Percentiles rank a stretch among this genome's conserved stretches.
phyloP scores from a whole-genome alignment of 1,140 invertebrate species.

The Zaprionus capensis region DNA sequence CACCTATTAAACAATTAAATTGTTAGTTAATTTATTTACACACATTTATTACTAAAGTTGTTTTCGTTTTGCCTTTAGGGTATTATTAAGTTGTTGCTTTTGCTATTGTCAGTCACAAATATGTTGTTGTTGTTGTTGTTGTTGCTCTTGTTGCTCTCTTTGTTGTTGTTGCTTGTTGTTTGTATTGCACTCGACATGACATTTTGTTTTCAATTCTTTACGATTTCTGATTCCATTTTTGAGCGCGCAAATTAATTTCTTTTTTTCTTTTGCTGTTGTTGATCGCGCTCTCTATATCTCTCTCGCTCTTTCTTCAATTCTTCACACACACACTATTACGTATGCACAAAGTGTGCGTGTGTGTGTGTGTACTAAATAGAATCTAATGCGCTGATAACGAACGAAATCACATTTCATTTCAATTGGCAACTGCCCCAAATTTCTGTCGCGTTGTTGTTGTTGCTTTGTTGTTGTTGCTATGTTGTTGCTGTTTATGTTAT shows the following conservation, averaged over 20 bases:
- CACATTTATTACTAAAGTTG: conserved; percentile 57
- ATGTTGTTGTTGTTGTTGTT: conserved; percentile 22
- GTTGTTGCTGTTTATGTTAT: conserved; percentile 39
- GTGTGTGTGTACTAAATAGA: conserved; percentile 31
- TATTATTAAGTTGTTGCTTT: conserved; percentile 36
- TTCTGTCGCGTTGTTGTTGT: conserved; percentile 47
- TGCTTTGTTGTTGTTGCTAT: conserved; percentile 15
- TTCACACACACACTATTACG: not conserved
- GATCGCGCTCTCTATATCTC: not conserved
- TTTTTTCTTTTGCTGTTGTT: conserved; percentile 13
- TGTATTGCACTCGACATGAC: conserved; percentile 60
- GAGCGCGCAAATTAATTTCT: conserved; percentile 22
- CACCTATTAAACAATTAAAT: conserved; percentile 77
- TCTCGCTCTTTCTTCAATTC: conserved; percentile 2
- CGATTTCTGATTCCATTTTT: conserved; percentile 38
- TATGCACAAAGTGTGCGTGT: not conserved
- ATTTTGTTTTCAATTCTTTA: conserved; percentile 38
- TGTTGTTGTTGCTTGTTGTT: conserved; percentile 34
- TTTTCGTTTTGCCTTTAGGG: conserved; percentile 14
- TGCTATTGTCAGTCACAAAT: conserved; percentile 41
- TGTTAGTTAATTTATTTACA: conserved; percentile 66
- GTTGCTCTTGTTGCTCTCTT: conserved; percentile 11
- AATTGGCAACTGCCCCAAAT: conserved; percentile 82
- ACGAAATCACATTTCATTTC: conserved; percentile 72
- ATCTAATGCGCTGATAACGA: conserved; percentile 67